Base-by-base conservation (phyloP, 2,113 vertebrate genomes). In the Cryptomyrus ogoouensis region DNA sequence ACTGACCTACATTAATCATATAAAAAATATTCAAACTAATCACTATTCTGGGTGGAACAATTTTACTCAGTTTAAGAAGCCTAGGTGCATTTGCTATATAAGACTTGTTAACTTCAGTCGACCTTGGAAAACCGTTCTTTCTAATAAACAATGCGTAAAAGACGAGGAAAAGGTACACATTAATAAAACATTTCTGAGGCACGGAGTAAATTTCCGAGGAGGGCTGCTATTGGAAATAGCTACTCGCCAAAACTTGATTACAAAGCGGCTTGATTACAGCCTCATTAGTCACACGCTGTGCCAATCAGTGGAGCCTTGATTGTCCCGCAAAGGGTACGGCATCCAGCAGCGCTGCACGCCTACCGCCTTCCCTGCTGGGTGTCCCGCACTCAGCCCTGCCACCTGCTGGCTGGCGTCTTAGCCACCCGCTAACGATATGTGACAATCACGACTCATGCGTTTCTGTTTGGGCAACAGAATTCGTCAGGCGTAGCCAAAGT, bases 221-320 rank as follows among this genome's bases (percentile, higher is more conserved):
- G 85, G 85, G 50, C 50, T 7, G 85, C 85, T 56, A 5, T 6
- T 87, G 85, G 50, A 87, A 87, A 87, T 56, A 52, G 49, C 85
- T 87, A 31, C 31, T 87, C 50, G 49, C 50, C 85, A 87, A 87
- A 87, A 70, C n/a, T 35, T 87, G 85, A 87, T 87, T 87, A 87
- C 49, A 87, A 87, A 87, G 85, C 85, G 27, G 50, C 13, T 52
- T 87, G 85, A 87, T 87, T 87, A 35, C 50, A 35, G 31, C 85
- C 35, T 87, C 85, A 87, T 87, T 87, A 87, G 44, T 53, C 49
- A 15, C 85, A 87, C n/a, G 85, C 85, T 87, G 85, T 87, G 85
- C 15, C n/a, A 87, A 87, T 52, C 85, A 56, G 85, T 5, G 12
- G 49, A 87, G 85, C 27, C 85, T 49, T 87, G 85, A 87, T 87